Base-by-base conservation (phyloP, 2,797 vertebrate species). In the Bovichtus variegatus region DNA sequence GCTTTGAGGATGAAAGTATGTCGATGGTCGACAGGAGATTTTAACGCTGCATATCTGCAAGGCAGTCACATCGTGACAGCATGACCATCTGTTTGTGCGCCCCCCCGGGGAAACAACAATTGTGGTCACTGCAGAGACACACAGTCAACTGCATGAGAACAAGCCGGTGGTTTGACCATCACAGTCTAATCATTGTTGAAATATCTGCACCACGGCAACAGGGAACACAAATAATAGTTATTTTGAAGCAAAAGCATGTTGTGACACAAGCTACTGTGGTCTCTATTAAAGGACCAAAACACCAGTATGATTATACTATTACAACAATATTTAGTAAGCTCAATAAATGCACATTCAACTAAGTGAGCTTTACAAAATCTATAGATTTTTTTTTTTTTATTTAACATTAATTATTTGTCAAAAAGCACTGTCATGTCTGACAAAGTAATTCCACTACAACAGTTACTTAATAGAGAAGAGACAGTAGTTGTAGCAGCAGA, bases 51-150 rank as follows among this genome's bases (percentile, higher is more conserved):
- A 9, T 84, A 67, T 60, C 29, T 60, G 25, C 18, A 51, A 53
- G 19, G 40, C 74, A 82, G 82, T 84, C 76, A 71, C 74, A 80
- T 71, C 31, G 21, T 76, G 71, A 72, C 63, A 78, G 81, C 41
- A 8, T 78, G 83, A 89, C 83, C 86, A 83, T 91, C 83, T 89
- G 82, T 79, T 81, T 86, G 50, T 41, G 31, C 13, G 3, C 77
- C 67, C 77, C 67, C 65, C 80, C 0, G 6, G 71, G 69, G 49
- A 85, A 76, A 71, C 27, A 69, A 53, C 81, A 70, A 70, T 19
- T 46, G 27, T 40, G 41, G 55, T 61, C 15, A 18, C 59, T 60
- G 77, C 69, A 78, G 72, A 65, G 74, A 83, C 71, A 27, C 72
- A 57, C n/a, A 36, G 62, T 84, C 31, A 74, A 50, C 84, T 70